phyloP scores from a whole-genome alignment of 2,113 vertebrate genomes.

The Ceyx margarethae region DNA sequence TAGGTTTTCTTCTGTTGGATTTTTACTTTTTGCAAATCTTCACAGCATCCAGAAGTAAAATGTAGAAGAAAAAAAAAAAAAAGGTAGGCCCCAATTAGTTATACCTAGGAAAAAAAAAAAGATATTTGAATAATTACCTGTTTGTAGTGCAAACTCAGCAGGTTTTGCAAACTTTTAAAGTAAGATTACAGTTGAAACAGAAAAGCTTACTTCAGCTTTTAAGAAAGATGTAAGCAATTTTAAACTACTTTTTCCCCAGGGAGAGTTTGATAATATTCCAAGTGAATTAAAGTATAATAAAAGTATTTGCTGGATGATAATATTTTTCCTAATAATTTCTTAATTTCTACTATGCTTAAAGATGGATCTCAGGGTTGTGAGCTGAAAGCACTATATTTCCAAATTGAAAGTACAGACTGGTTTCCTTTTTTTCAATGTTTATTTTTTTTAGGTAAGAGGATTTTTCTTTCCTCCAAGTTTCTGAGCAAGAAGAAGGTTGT shows the following conservation, averaged over 20 bases:
- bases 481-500: neutral
- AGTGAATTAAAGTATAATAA: slow-evolving; percentile 76
- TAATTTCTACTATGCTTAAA: slow-evolving; percentile 71
- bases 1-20: neutral
- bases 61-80: slow-evolving; percentile 34
- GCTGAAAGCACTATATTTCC: neutral
- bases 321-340: slow-evolving; percentile 72
- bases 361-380: slow-evolving; percentile 27
- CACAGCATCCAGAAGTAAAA: slow-evolving; percentile 55
- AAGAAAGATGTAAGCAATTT: slow-evolving; percentile 78
- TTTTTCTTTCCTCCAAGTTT: neutral
- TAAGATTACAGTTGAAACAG: slow-evolving; percentile 72
- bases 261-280: slow-evolving; percentile 64
- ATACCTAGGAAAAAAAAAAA: slow-evolving; percentile 26
- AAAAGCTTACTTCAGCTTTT: slow-evolving; percentile 76
- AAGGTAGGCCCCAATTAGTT: slow-evolving; percentile 37
- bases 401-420: neutral
- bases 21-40: slow-evolving; percentile 6
- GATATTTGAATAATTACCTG: slow-evolving; percentile 66
- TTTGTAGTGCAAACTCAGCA: slow-evolving; percentile 64
- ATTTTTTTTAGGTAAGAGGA: neutral
- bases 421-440: neutral
- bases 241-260: slow-evolving; percentile 59
- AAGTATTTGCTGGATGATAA: slow-evolving; percentile 63
- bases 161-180: slow-evolving; percentile 62